phyloP scores from a whole-genome alignment of 1,140 invertebrate species.

The Pentalonia nigronervosa region DNA sequence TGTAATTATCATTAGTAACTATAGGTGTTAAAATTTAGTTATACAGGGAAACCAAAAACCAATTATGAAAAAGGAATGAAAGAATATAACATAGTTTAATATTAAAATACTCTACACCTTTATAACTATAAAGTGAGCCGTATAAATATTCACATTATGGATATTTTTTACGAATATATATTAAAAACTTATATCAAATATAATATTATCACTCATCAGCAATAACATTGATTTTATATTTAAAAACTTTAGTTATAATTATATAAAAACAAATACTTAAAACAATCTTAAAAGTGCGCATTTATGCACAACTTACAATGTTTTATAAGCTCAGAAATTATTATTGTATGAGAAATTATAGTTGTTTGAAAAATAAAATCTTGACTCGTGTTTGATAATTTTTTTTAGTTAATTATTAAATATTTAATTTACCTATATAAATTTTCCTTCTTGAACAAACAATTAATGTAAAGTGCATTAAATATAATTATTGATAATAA shows the following conservation, averaged over 20 bases:
- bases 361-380: neutral
- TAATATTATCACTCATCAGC: too few relatives aligned
- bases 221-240: neutral
- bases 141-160: neutral
- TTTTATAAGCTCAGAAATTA: neutral
- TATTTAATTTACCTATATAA: too few relatives aligned
- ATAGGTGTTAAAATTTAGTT: too few relatives aligned
- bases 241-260: neutral
- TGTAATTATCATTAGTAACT: too few relatives aligned
- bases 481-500: too few relatives aligned
- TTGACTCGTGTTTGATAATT: neutral
- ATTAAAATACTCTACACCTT: neutral
- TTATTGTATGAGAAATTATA: neutral
- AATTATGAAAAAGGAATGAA: neutral
- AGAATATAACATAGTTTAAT: neutral
- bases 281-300: too few relatives aligned
- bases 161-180: neutral
- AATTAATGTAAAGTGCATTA: too few relatives aligned
- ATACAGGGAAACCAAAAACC: neutral
- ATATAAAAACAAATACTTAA: neutral
- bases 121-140: neutral
- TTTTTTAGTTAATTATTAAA: too few relatives aligned
- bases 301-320: neutral
- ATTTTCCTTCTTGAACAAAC: too few relatives aligned
- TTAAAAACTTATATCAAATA: too few relatives aligned